Evolutionary conservation across 2,797 vertebrate species (phyloP).

Genomic region (Propithecus perrieri): DNA sequence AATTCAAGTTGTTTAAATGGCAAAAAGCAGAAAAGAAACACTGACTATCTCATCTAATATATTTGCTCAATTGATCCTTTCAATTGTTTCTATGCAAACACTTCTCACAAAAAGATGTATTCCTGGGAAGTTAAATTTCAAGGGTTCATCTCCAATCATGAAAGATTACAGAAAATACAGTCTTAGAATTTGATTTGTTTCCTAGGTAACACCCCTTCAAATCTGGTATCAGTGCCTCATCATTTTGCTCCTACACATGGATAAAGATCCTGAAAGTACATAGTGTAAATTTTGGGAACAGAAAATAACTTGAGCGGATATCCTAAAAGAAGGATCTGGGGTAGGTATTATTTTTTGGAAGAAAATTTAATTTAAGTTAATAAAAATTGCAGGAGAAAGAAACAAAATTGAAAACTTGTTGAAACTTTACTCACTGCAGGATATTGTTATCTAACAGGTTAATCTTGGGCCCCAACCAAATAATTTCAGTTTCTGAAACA

Average conservation of each 20-base stretch:
- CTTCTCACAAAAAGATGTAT: conserved; percentile 48
- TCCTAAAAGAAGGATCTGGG: conserved; percentile 61
- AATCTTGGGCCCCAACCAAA: conserved; percentile 48
- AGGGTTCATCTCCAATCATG: conserved; percentile 53
- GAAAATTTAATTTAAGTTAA: conserved; percentile 71
- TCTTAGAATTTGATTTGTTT: conserved; percentile 74
- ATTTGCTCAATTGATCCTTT: conserved; percentile 65
- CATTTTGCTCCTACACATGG: conserved; percentile 62
- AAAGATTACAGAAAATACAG: conserved; percentile 65
- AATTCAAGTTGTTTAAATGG: conserved; percentile 53
- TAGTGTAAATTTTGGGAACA: conserved; percentile 60
- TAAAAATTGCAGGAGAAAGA: conserved; percentile 66
- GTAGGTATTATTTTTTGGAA: conserved; percentile 47
- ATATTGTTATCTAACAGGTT: conserved; percentile 57
- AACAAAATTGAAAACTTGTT: conserved; percentile 58
- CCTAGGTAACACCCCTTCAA: conserved; percentile 72
- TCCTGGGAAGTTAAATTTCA: conserved; percentile 72
- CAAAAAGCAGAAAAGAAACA: conserved; percentile 56
- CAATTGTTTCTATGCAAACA: conserved; percentile 44
- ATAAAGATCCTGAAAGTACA: conserved; percentile 54
- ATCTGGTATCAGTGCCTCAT: conserved; percentile 60
- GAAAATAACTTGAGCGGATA: conserved; percentile 55
- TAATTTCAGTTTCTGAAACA: conserved; percentile 58
- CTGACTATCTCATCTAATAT: conserved; percentile 54
- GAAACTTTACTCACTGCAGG: conserved; percentile 56